Evolutionary conservation across 2,888 invertebrate genomes (phyloP).

Genomic region (Cybosia mesomella): DNA sequence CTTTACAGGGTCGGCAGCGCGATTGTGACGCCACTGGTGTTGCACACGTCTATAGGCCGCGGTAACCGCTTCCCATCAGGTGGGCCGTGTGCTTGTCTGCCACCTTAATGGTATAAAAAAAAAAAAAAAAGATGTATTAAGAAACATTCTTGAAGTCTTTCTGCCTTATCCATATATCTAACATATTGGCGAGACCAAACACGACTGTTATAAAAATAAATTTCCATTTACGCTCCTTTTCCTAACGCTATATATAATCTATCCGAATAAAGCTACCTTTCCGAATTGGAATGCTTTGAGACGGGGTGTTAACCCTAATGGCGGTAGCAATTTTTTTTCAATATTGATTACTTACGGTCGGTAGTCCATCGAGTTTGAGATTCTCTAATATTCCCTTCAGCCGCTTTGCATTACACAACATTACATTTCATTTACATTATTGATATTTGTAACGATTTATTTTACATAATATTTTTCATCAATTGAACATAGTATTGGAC

Average conservation of each 20-base stretch:
- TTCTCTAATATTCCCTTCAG: background rate
- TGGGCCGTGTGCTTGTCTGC: no score
- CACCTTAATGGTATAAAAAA: no score
- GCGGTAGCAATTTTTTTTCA: constrained; percentile 2
- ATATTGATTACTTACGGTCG: constrained; percentile 3
- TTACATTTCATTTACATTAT: background rate
- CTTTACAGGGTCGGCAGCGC: no score
- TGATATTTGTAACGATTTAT: background rate
- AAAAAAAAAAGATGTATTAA: no score
- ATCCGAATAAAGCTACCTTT: constrained; percentile 4
- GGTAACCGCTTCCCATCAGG: no score
- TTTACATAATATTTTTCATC: background rate
- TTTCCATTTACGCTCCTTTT: background rate
- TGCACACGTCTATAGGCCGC: no score
- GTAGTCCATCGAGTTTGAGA: background rate
- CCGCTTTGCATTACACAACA: background rate
- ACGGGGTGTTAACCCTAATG: constrained; percentile 1
- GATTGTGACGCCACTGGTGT: no score
- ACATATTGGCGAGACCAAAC: no score
- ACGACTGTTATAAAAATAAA: background rate
- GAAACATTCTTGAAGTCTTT: no score
- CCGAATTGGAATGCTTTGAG: background rate
- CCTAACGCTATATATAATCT: background rate
- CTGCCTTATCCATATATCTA: no score
- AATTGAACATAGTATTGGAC: background rate